Evolutionary conservation across 2,113 vertebrate species (phyloP).

Genomic region (Ceyx cyanopectus): DNA sequence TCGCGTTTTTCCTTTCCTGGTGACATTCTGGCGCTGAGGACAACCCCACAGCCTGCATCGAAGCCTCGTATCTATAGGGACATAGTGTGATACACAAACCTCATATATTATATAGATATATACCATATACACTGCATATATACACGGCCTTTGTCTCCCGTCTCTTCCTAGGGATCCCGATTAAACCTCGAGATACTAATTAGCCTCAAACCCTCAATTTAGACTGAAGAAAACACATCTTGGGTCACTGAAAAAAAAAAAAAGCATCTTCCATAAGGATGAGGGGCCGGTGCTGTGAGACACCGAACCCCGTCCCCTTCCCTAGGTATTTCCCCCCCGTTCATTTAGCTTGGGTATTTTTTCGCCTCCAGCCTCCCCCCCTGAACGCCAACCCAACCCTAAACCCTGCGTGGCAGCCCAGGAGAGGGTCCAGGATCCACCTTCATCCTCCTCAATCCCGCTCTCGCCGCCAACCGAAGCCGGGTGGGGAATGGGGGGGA

Average conservation of each 20-base stretch:
- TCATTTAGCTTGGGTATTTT: neutral
- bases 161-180: neutral
- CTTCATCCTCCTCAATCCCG: neutral
- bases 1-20: neutral
- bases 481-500: neutral
- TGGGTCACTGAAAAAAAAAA: neutral
- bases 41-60: neutral
- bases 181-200: neutral
- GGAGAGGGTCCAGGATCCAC: neutral
- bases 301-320: neutral
- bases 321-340: fast-evolving
- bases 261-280: neutral
- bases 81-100: neutral
- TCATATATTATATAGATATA: neutral
- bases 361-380: neutral
- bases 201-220: neutral
- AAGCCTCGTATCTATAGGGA: neutral
- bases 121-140: neutral
- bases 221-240: neutral
- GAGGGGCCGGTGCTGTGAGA: neutral
- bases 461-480: neutral
- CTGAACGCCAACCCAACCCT: neutral
- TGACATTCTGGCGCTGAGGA: neutral
- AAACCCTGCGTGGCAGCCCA: neutral
- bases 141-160: neutral